Conservation (phyloP, 2,797 vertebrate species). For the Australoheros facetus region DNA sequence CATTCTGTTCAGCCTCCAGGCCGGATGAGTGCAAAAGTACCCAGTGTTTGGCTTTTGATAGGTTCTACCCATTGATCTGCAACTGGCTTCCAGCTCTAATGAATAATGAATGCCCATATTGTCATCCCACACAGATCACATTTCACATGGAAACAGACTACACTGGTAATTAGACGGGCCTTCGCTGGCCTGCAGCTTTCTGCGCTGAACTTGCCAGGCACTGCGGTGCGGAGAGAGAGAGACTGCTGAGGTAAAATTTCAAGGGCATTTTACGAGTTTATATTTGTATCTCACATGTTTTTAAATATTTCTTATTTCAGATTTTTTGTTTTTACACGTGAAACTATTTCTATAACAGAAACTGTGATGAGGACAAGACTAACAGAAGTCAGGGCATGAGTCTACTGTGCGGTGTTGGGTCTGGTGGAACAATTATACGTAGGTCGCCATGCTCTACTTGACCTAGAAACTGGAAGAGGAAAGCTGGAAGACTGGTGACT, state of each 20-base stretch:
- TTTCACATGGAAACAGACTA: conserved; percentile 76
- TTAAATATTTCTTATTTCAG: not conserved
- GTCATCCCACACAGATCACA: conserved; percentile 77
- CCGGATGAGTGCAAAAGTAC: conserved; percentile 42
- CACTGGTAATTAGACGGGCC: conserved; percentile 71
- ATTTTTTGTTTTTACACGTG: not conserved
- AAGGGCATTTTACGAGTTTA: conserved; percentile 22
- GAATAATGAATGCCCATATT: conserved; percentile 85
- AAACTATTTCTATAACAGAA: not conserved
- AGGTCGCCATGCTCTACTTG: conserved; percentile 33
- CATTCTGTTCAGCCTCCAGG: conserved; percentile 46
- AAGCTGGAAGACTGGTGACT: conserved; percentile 29
- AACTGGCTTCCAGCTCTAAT: conserved; percentile 69
- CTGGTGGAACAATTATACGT: conserved; percentile 57
- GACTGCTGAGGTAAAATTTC: conserved; percentile 11
- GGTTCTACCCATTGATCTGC: conserved; percentile 74
- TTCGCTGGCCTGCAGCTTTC: conserved; percentile 50
- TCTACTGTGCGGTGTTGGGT: conserved; percentile 19
- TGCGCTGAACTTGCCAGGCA: conserved; percentile 44
- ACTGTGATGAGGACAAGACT: not conserved
- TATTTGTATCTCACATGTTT: not conserved
- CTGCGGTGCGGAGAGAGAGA: conserved; percentile 30
- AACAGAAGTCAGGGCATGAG: not conserved
- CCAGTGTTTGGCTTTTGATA: conserved; percentile 74
- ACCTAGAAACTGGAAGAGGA: conserved; percentile 53